Base-by-base conservation (phyloP, 2,888 invertebrate genomes). In the Pammene fasciana region DNA sequence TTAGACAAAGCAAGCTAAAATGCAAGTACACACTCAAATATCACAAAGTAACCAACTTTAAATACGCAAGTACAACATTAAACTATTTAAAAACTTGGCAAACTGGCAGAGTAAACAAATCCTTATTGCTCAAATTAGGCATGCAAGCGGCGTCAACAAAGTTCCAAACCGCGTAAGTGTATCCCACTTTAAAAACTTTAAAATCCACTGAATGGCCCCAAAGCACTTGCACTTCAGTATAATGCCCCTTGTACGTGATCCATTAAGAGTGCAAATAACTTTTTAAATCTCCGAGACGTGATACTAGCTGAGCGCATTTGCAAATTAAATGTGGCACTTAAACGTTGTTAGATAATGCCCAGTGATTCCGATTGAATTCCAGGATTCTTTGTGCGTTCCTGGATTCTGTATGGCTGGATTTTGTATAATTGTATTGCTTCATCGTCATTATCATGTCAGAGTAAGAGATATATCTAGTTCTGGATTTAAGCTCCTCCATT, bases 261-360 rank as follows among this genome's bases (percentile, higher is more conserved):
- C 74, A 75, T 75, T 74, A 74, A 72, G 67, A 61, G 65, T 67
- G 73, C 71, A 73, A 74, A 74, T 74, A 72, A 70, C 71, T 65
- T 59, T 72, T 73, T 70, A 66, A 74, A 72, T 73, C 70, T 59
- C 52, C 46, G 48, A 64, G 59, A 73, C 74, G 72, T 74, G 74
- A 71, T 71, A 67, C 52, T 61, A 45, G 62, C 45, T 34, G 55
- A 46, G 66, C 67, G 56, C 72, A 73, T 74, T 74, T 74, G 72
- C 70, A 72, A 74, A 74, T 75, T 72, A 65, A 74, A 71, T 59
- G 74, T 41, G 60, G 61, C 67, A 72, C 48, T 60, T 67, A 68
- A 68, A 46, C 48, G 66, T 55, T 65, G 48, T 57, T 38, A 36
- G 62, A 57, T 56, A 60, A 57, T 56, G 48, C 6, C 26, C 34